Conservation (phyloP, 2,888 invertebrate genomes). For the Margaritifera margaritifera region DNA sequence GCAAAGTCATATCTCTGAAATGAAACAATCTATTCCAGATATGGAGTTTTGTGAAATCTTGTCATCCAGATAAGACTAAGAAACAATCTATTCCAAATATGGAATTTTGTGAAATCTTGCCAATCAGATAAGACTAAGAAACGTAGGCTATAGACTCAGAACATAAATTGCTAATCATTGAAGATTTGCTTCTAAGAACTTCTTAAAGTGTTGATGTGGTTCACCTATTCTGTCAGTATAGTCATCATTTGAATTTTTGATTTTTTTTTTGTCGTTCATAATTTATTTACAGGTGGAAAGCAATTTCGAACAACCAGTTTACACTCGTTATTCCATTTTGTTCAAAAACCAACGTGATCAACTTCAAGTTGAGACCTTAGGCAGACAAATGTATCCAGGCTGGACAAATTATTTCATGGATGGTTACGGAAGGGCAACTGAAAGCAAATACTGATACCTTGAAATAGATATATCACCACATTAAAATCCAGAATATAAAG, state of each 20-base stretch:
- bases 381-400: not conserved
- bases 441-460: conserved; percentile 22
- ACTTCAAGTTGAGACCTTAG: conserved; percentile 33
- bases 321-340: too few relatives aligned
- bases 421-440: conserved; percentile 23
- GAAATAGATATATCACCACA: conserved; percentile 25
- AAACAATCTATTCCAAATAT: too few relatives aligned
- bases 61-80: conserved; percentile 24
- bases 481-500: conserved; percentile 9
- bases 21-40: too few relatives aligned
- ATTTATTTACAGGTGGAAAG: conserved; percentile 32
- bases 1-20: too few relatives aligned
- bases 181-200: conserved; percentile 31
- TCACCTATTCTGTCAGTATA: conserved; percentile 27
- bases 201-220: conserved; percentile 27
- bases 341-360: conserved; percentile 31
- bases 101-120: too few relatives aligned
- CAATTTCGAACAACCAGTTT: too few relatives aligned
- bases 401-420: conserved; percentile 29
- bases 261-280: conserved; percentile 36
- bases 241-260: conserved; percentile 31
- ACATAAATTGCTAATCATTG: conserved; percentile 29
- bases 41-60: too few relatives aligned
- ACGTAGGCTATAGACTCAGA: conserved; percentile 27
- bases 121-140: too few relatives aligned